Percentiles rank a stretch among this genome's conserved stretches.
These are phyloP conservation scores for Microtus pennsylvanicus DNA, from an alignment of 2,113 vertebrate species.

Conservation along the genomic window DNA sequence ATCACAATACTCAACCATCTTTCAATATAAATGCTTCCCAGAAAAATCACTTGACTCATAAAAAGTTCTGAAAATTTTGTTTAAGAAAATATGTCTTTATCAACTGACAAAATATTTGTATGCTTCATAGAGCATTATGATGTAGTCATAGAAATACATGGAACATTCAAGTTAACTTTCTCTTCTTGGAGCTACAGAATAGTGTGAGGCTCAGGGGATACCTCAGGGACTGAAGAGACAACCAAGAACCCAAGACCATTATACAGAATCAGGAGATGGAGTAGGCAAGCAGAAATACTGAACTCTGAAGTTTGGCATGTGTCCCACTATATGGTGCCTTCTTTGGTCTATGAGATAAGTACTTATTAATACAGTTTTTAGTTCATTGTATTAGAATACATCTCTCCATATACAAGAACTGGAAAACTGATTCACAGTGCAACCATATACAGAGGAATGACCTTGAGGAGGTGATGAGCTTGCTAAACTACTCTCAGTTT, in stretches of 20 bases:
- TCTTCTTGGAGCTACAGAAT: neutral
- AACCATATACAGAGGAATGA: neutral
- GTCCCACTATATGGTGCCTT: neutral
- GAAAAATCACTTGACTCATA: neutral
- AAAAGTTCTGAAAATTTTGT: neutral
- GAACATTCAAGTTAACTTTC: conserved; percentile 29
- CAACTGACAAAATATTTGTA: conserved; percentile 9
- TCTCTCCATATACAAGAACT: too few relatives aligned
- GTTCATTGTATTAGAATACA: neutral
- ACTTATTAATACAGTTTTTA: neutral
- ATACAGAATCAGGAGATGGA: neutral
- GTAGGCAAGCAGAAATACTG: neutral
- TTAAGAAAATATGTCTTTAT: neutral
- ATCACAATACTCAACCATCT: conserved; percentile 32
- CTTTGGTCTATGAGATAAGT: neutral
- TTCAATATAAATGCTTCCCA: conserved; percentile 21
- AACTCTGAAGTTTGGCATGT: neutral
- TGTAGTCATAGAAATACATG: neutral
- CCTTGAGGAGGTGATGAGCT: neutral
- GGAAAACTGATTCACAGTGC: neutral
- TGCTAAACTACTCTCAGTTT: neutral
- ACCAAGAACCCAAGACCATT: neutral
- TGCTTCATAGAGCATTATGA: neutral
- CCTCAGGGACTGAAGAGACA: neutral
- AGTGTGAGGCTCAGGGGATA: neutral